Evolutionary conservation across 2,888 invertebrate species (phyloP), one percentile per base, ranked within the genome.

Genomic region (Eristalinus sepulchralis): DNA sequence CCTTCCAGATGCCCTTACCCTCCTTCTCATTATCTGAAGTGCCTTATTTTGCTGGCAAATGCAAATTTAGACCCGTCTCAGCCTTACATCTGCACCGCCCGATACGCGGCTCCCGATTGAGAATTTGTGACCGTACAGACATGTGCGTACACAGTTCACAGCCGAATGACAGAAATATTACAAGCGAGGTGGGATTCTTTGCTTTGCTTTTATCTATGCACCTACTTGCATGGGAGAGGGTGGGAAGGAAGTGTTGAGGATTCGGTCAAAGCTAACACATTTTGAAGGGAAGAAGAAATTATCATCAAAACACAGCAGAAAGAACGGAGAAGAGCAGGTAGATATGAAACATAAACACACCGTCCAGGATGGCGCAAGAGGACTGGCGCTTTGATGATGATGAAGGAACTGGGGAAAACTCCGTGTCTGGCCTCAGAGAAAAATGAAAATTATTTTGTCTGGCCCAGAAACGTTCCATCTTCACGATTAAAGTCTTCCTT

Each of bases 381-480:
- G 47, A 5, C 47, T n/a, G 17, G 17, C 70, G 73, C 85, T 82
- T 82, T 86, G 85, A 82, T 77, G 81, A 71, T 82, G 85, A 86
- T 70, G 85, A 66, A 83, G 78, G 75, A 83, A 86, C 83, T 86
- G 78, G 83, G 82, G 86, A 83, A 86, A 86, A 73, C 86, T 82
- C 82, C 77, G 78, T 57, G 86, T 86, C 86, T 78, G 83, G 80
- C 83, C 82, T 79, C 68, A 47, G 78, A 80, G 64, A 64, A 31
- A 63, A 83, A 76, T 55, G 55, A 71, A 87, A 87, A 83, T 79
- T 60, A 87, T 78, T 83, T 87, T 72, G 87, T 87, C 87, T 87
- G 87, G 83, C 87, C 87, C 87, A 87, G 87, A 87, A 87, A 87
- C 87, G 79, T 87, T 87, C 87, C 87, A 87, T 87, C 87, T 87